Evolutionary conservation across 2,113 vertebrate genomes (phyloP), one percentile per base, ranked within the genome.

Genomic region (Cyprinodon brontotheroides): DNA sequence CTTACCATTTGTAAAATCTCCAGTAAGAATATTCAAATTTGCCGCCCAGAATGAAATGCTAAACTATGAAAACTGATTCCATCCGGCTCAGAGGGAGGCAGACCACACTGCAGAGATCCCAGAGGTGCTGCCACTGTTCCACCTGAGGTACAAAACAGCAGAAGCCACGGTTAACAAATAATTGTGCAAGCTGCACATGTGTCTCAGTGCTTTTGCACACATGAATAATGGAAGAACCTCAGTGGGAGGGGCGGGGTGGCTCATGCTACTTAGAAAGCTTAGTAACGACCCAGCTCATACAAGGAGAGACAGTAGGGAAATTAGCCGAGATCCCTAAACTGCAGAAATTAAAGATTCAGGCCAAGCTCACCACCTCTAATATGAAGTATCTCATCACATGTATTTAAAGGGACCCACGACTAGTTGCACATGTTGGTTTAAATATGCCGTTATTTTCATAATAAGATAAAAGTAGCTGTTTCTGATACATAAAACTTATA

Each of bases 41-140:
- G 17, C 41, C 40, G 48, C 5, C 15, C 48, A 57, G 38, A 47
- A 57, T 36, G 17, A 39, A 22, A 68, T 57, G 67, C 29, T 17
- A n/a, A 39, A 68, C 67, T n/a, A 20, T 43, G 64, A 65, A 45
- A 65, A 65, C 20, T 57, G 37, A 68, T 48, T 68, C 38, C n/a
- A n/a, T 41, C 37, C 39, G 39, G 12, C 11, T 38, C 3, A 2
- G 47, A 50, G 67, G 39, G 48, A 57, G 4, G 6, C 17, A 57
- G 20, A 36, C 61, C 48, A 53, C 67, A 12, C 29, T 39, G 45
- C n/a, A 36, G 10, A 39, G 47, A 53, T 68, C 47, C 48, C 67
- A 59, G 67, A 69, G 67, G 67, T 39, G 48, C 67, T n/a, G 29
- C 48, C 15, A 12, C 15, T 57, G 67, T n/a, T 57, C 45, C 41